Conservation (phyloP, 1,140 invertebrate genomes). For the Drosophila hydei region DNA sequence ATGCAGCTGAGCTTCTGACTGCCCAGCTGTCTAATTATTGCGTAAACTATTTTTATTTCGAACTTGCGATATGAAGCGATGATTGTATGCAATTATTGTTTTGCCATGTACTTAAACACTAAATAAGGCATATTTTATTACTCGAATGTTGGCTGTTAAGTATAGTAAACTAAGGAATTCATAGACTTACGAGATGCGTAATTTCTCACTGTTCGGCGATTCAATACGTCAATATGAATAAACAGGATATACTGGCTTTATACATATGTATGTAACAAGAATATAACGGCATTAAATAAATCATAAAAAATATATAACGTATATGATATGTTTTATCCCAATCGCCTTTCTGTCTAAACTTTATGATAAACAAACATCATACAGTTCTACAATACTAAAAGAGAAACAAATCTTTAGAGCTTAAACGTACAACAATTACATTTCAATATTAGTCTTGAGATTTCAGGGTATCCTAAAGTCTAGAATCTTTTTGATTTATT, state of each 20-base stretch:
- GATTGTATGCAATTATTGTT: conserved; percentile 3
- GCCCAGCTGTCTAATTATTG: conserved; percentile 66
- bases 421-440: too few species aligned
- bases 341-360: too few species aligned
- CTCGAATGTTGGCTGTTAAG: background rate
- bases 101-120: background rate
- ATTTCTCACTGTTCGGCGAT: background rate
- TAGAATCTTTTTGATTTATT: conserved; percentile 4
- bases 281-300: too few species aligned
- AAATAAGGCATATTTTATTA: background rate
- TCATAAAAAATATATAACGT: too few species aligned
- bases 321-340: too few species aligned
- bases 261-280: background rate
- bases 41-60: conserved; percentile 38
- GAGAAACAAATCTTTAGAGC: too few species aligned
- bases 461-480: background rate
- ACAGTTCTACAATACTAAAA: too few species aligned
- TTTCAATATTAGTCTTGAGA: too few species aligned
- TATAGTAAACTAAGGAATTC: background rate
- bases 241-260: too few species aligned
- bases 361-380: too few species aligned
- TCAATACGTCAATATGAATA: too few species aligned
- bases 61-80: conserved; percentile 3
- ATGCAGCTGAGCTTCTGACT: conserved; percentile 29
- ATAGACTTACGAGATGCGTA: background rate